These are phyloP conservation scores for Anabacerthia variegaticeps DNA, from an alignment of 2,797 vertebrate genomes.

Conservation along the genomic window DNA sequence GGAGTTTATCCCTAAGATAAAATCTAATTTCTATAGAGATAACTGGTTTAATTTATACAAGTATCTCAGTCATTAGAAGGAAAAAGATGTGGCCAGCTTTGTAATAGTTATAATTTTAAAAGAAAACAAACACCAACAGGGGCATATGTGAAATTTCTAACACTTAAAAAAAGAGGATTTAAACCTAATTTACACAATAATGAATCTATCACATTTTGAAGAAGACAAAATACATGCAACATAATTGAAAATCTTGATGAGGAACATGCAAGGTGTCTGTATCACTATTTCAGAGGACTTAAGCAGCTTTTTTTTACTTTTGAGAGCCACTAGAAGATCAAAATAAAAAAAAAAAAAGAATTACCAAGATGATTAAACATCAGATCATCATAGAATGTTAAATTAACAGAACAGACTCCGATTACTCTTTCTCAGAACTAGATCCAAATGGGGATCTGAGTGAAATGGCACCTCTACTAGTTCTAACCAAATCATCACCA, in stretches of 20 bases:
- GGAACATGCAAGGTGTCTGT: neutral
- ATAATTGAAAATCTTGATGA: neutral
- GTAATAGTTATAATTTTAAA: neutral
- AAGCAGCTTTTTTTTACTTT: neutral
- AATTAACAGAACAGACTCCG: neutral
- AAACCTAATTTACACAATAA: neutral
- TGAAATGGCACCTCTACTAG: neutral
- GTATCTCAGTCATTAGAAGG: neutral
- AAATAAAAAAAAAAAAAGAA: neutral
- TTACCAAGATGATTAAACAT: neutral
- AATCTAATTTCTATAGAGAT: neutral
- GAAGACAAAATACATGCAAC: neutral
- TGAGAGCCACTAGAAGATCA: neutral
- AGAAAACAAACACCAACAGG: neutral
- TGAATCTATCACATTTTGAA: neutral
- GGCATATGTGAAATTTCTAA: neutral
- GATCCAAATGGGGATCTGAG: neutral
- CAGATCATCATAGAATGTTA: neutral
- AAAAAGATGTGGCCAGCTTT: neutral
- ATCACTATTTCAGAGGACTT: neutral
- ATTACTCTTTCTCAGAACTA: neutral
- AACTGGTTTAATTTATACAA: neutral
- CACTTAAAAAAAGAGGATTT: neutral
- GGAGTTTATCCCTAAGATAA: neutral
- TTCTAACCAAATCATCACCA: neutral